Conservation (phyloP, 2,113 vertebrate species). For the Varanus komodoensis region DNA sequence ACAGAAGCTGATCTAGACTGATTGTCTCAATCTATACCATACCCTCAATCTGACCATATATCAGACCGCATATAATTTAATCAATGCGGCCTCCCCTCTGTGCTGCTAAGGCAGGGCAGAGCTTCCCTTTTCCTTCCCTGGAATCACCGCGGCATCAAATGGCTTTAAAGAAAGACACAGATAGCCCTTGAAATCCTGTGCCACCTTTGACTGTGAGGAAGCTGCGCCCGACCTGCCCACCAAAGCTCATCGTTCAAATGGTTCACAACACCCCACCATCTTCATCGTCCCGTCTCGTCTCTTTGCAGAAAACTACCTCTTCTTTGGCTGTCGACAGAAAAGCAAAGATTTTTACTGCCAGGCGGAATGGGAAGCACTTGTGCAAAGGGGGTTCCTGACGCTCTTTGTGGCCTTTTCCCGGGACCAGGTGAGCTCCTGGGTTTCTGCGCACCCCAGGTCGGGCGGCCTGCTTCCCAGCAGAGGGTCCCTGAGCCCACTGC, state of each 20-base stretch:
- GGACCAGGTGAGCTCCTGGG: conserved; percentile 85
- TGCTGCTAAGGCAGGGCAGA: too few species aligned
- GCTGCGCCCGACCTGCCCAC: not conserved
- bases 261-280: too few species aligned
- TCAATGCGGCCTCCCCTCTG: too few species aligned
- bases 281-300: not conserved
- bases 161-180: not conserved
- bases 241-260: too few species aligned
- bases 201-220: too few species aligned
- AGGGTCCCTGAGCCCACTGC: not conserved
- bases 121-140: too few species aligned
- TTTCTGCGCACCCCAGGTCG: not conserved
- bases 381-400: conserved; percentile 74
- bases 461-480: too few species aligned
- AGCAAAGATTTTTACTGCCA: conserved; percentile 90
- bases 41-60: too few species aligned
- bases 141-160: too few species aligned
- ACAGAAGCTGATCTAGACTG: too few species aligned
- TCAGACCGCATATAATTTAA: too few species aligned
- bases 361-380: conserved; percentile 87
- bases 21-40: too few species aligned
- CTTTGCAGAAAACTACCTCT: conserved; percentile 84
- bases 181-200: not conserved
- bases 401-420: conserved; percentile 94
- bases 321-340: conserved; percentile 91